A percentile compares a stretch with the other conserved stretches of the same genome.
phyloP scores from a whole-genome alignment of 2,113 vertebrate genomes.

The Cheilinus undulatus region DNA sequence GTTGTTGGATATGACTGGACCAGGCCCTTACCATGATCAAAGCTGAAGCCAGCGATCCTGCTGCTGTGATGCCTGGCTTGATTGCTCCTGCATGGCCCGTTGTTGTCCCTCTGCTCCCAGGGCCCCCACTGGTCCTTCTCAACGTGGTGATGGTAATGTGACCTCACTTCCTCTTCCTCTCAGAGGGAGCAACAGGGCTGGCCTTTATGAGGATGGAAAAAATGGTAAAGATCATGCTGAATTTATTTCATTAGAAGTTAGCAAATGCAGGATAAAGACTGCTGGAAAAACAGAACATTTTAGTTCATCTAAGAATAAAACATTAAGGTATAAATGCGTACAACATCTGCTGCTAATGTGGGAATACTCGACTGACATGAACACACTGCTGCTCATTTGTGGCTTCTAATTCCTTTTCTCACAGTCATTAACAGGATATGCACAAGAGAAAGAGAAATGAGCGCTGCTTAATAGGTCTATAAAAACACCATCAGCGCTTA shows the following conservation, averaged over 20 bases:
- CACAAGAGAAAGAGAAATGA: no score
- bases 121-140: no score
- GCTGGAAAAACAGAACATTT: conserved; percentile 11
- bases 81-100: no score
- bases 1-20: not conserved
- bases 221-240: conserved; percentile 2
- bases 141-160: no score
- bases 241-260: no score
- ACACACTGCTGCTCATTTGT: conserved; percentile 60
- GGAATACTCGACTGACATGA: not conserved
- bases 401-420: no score
- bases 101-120: no score
- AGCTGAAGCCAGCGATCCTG: conserved; percentile 81
- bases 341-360: not conserved
- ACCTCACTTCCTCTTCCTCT: conserved; percentile 90
- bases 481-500: conserved; percentile 59
- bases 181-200: conserved; percentile 80
- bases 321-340: conserved; percentile 43
- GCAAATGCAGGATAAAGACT: no score
- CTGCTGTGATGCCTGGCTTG: conserved; percentile 84
- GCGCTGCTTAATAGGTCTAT: not conserved
- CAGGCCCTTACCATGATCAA: conserved; percentile 85
- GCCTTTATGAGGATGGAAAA: conserved; percentile 51
- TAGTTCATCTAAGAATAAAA: no score
- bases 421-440: conserved; percentile 61